These are phyloP conservation scores for Anarhynchus alexandrinus DNA, from an alignment of 2,113 vertebrate genomes.

Conservation along the genomic window DNA sequence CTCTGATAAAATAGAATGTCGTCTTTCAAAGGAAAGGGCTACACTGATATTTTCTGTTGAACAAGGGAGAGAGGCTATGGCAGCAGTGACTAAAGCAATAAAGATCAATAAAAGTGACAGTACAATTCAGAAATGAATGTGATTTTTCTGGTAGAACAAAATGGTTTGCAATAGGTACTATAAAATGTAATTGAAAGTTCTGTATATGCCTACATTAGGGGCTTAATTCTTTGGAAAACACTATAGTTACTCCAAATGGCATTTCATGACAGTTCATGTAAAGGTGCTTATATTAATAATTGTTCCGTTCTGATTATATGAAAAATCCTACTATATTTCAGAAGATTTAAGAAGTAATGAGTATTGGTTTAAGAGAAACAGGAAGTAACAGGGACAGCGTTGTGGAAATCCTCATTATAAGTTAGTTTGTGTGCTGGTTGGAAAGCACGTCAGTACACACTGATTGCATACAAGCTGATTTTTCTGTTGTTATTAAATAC, in stretches of 20 bases:
- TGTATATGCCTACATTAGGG: background rate
- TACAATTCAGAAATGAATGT: slow-evolving; percentile 14
- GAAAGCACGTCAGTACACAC: background rate
- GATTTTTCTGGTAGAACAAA: background rate
- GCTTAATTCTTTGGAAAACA: slow-evolving; percentile 17
- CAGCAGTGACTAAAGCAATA: slow-evolving; percentile 26
- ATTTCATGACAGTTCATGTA: slow-evolving; percentile 19
- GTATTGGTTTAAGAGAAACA: background rate
- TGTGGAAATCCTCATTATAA: background rate
- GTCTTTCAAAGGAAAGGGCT: background rate
- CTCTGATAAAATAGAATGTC: background rate
- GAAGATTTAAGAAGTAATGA: background rate
- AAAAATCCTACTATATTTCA: background rate
- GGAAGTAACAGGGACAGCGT: background rate
- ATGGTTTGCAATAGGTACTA: slow-evolving; percentile 10
- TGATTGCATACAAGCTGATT: background rate
- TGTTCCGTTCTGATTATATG: slow-evolving; percentile 17
- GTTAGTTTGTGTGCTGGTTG: background rate
- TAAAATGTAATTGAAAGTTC: slow-evolving; percentile 19
- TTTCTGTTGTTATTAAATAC: background rate
- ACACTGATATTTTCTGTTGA: background rate
- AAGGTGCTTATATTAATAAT: slow-evolving; percentile 33
- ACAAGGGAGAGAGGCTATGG: background rate
- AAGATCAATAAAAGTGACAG: slow-evolving; percentile 39
- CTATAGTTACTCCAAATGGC: background rate